Percentiles rank a stretch among this genome's conserved stretches.
These are phyloP conservation scores for Cyanoramphus novaezelandiae DNA, from an alignment of 2,113 vertebrate species.

Conservation along the genomic window DNA sequence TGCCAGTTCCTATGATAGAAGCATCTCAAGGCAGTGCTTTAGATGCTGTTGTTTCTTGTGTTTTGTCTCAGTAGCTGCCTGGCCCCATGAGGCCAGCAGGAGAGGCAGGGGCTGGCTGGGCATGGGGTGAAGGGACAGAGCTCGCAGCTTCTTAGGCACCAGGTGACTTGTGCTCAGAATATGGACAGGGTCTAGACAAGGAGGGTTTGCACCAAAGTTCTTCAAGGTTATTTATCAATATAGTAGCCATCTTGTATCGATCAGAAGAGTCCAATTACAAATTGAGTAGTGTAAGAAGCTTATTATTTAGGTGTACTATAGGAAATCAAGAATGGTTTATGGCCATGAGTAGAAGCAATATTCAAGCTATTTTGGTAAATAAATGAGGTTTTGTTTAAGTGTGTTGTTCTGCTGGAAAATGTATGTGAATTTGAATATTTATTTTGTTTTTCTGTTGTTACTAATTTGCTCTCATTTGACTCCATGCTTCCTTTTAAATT, in stretches of 20 bases:
- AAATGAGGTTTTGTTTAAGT: background rate
- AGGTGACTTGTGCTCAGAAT: background rate
- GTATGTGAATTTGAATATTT: slow-evolving; percentile 24
- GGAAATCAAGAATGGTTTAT: background rate
- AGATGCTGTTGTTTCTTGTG: background rate
- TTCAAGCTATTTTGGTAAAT: background rate
- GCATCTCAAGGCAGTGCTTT: slow-evolving; percentile 13
- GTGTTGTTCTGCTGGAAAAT: background rate
- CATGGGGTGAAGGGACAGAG: rapidly evolving
- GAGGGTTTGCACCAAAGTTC: background rate
- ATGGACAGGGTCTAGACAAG: background rate
- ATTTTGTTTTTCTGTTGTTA: slow-evolving; percentile 40
- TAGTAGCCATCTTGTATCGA: rapidly evolving
- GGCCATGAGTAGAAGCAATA: background rate
- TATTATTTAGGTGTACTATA: background rate
- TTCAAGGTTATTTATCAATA: background rate
- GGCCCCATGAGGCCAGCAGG: background rate
- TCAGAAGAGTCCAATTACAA: background rate
- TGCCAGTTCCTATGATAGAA: slow-evolving; percentile 23
- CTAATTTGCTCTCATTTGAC: slow-evolving; percentile 72
- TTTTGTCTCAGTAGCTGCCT: background rate
- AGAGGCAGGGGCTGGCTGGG: background rate
- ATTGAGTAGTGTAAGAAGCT: background rate
- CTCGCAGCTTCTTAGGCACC: rapidly evolving
- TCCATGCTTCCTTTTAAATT: slow-evolving; percentile 63